Base-by-base conservation (phyloP, 2,888 invertebrate genomes). In the Lepas anatifera region DNA sequence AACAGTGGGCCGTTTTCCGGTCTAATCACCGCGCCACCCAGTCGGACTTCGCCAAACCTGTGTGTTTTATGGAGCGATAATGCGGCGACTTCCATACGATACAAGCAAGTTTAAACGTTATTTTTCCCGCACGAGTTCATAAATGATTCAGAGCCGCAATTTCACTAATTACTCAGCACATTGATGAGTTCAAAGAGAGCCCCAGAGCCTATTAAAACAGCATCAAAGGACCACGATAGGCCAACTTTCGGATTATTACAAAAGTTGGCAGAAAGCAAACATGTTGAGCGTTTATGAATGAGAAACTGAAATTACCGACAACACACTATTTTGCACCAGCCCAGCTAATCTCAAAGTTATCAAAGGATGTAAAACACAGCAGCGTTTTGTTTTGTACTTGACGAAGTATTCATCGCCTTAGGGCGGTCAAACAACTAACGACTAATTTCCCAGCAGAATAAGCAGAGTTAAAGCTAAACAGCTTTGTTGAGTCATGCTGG, bases 171-270 rank as follows among this genome's bases (percentile, higher is more conserved):
- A 58, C 58, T 18, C 32, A 7, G 8, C 25, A 25, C 58, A 58
- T 58, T 58, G 58, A 58, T 58, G 58, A 58, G 58, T 58, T 58
- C 35, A 58, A 58, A 58, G 58, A 32, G 58, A 58, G 10, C 16
- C 58, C 32, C 22, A 8, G 58, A 58, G 58, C 58, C 58, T 22
- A 58, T 58, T 58, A 58, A 58, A 58, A 58, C 58, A 58, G 25
- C 58, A 58, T 58, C 32, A 58, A 58, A 58, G 35, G 58, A 22
- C 22, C 22, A 8, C 58, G 58, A 35, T 58, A 58, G 32, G 35
- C 18, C 58, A 35, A 58, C 58, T 58, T 58, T 58, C 58, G 10
- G 32, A 18, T 58, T 32, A 58, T 58, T 58, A 35, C 32, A 58
- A 58, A 58, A 58, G 35, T 58, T 58, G 58, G 58, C 18, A 58